Evolutionary conservation across 2,888 invertebrate genomes (phyloP), one percentile per base, ranked within the genome.

Genomic region (Esperia sulphurella): DNA sequence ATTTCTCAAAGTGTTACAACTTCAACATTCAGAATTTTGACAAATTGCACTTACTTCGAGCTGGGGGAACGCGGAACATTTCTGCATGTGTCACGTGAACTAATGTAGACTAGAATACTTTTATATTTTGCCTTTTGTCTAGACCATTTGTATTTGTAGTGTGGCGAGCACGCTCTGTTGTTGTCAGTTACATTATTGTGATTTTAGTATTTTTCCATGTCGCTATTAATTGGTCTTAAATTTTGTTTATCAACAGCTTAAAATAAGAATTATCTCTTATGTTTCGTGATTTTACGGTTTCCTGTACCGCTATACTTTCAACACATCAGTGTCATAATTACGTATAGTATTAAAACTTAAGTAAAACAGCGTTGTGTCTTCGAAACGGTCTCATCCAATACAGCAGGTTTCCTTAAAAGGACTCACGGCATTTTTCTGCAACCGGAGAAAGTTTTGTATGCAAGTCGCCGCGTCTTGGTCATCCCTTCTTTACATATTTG

Each of bases 381-480:
- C 49, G 55, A 50, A 52, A 62, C 35, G 64, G 65, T 73, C 68
- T 67, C 75, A 75, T 76, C 77, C 61, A 65, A 43, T 37, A 47
- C 45, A 48, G 54, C 75, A 52, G 58, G 76, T 69, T 80, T 54
- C 86, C 87, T 57, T 86, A 82, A 67, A 87, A 75, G 86, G 86
- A 68, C 12, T 8, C 61, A 62, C 70, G 67, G 65, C 74, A 82
- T 80, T 84, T 83, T 85, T 82, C 75, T 68, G 67, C 57, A 56
- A 35, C 46, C 58, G 63, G 84, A 71, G 86, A 86, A 87, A 87
- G 86, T 84, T 84, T 78, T 70, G 71, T 73, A 75, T 76, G 74
- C 72, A 65, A 67, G 62, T 28, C 38, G 41, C 50, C 41, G 28
- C 38, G 44, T 31, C 60, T 68, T 62, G 72, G 71, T 68, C 79